These are phyloP conservation scores for Nesoenas mayeri DNA, from an alignment of 2,113 vertebrate genomes.

Conservation along the genomic window DNA sequence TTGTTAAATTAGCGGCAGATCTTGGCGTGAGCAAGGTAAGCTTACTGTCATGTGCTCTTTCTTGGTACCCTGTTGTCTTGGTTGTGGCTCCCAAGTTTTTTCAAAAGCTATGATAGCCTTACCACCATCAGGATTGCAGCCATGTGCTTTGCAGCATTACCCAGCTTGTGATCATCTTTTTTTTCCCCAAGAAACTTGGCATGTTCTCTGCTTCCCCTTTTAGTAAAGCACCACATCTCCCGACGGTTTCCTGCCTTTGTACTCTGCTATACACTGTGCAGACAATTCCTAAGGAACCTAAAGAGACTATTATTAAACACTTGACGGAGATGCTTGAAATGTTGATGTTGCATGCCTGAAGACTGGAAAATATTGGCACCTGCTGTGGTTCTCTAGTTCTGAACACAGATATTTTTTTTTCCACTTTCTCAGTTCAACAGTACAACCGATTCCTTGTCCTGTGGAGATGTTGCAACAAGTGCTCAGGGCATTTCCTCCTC, in stretches of 20 bases:
- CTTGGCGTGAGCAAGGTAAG: fast-evolving
- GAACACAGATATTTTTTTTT: not conserved
- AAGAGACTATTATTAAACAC: not conserved
- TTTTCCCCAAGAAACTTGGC: not conserved
- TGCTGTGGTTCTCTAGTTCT: not conserved
- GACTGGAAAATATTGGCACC: slow-evolving; percentile 3
- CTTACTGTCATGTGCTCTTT: fast-evolving
- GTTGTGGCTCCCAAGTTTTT: not conserved
- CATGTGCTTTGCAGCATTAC: not conserved
- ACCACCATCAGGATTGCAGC: not conserved
- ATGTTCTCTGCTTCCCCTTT: not conserved
- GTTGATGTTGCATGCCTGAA: not conserved
- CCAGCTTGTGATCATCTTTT: fast-evolving
- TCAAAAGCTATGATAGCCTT: not conserved
- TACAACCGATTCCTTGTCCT: not conserved
- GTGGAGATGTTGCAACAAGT: not conserved
- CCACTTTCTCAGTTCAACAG: not conserved
- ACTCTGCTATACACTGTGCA: not conserved
- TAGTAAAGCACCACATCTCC: not conserved
- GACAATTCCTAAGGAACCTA: not conserved
- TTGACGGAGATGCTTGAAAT: not conserved
- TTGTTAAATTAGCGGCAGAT: not conserved
- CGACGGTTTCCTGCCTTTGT: not conserved
- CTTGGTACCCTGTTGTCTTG: not conserved
- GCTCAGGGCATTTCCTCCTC: slow-evolving; percentile 5